phyloP scores from a whole-genome alignment of 2,888 invertebrate genomes.

The Oligia latruncula region DNA sequence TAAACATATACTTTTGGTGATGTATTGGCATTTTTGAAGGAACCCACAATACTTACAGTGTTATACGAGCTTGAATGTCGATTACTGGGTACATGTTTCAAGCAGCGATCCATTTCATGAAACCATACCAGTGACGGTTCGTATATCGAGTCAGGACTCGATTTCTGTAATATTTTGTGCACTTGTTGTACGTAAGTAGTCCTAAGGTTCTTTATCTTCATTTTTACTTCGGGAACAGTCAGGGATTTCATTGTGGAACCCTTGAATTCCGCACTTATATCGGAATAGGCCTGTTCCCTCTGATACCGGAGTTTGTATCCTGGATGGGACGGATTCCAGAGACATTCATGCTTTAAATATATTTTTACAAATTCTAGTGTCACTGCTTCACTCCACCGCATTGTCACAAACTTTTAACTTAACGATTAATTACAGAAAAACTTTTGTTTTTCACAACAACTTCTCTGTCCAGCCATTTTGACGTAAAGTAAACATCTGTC shows the following conservation, averaged over 20 bases:
- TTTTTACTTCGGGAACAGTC: constrained; percentile 82
- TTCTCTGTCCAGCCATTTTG: constrained; percentile 12
- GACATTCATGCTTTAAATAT: constrained; percentile 86
- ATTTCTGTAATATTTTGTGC: constrained; percentile 84
- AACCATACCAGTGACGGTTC: constrained; percentile 85
- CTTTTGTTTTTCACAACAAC: constrained; percentile 24
- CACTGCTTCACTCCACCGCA: constrained; percentile 87
- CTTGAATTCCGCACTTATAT: constrained; percentile 79
- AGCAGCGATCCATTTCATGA: constrained; percentile 83
- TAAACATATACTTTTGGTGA: background rate
- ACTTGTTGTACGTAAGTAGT: constrained; percentile 88
- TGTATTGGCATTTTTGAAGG: background rate
- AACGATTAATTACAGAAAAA: constrained; percentile 10
- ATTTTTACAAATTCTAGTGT: constrained; percentile 87
- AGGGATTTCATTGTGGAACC: constrained; percentile 76
- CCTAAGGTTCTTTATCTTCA: constrained; percentile 87
- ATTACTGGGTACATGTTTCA: constrained; percentile 80
- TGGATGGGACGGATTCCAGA: constrained; percentile 85
- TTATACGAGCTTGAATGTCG: constrained; percentile 70
- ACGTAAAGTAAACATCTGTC: constrained; percentile 22
- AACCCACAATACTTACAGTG: constrained; percentile 56
- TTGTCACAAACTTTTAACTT: constrained; percentile 59
- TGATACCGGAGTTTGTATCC: constrained; percentile 82
- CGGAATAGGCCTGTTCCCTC: constrained; percentile 81
- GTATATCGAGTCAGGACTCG: constrained; percentile 80